Conservation (phyloP, 2,888 invertebrate genomes). For the Cephus sareptanus region DNA sequence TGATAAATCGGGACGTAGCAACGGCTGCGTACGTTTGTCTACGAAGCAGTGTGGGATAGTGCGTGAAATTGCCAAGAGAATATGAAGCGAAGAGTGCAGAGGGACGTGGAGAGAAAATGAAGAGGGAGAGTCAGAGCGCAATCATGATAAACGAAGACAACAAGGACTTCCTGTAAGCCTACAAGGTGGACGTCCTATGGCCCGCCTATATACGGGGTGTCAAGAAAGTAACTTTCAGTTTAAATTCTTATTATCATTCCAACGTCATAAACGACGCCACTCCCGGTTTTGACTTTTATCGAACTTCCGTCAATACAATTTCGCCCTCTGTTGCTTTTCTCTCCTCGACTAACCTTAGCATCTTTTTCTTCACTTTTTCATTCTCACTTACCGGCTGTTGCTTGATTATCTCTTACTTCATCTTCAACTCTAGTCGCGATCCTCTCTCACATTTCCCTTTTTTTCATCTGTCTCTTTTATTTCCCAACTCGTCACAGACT, state of each 20-base stretch:
- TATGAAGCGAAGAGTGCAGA: not conserved
- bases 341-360: not conserved
- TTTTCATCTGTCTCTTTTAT: not conserved
- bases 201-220: not conserved
- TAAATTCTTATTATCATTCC: not conserved
- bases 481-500: not conserved
- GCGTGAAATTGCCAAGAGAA: not conserved
- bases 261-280: not conserved
- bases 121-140: constrained; percentile 30
- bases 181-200: not conserved
- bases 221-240: not conserved
- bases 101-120: not conserved
- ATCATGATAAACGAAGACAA: constrained; percentile 57
- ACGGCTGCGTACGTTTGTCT: not conserved
- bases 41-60: not conserved
- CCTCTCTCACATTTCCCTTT: not conserved
- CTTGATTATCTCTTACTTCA: constrained; percentile 19
- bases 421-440: constrained; percentile 13
- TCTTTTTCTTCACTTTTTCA: not conserved
- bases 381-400: constrained; percentile 1
- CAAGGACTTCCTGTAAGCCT: constrained; percentile 52
- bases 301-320: not conserved
- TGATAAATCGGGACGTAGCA: not conserved
- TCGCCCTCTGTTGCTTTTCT: not conserved
- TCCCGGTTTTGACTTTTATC: not conserved